A percentile compares a stretch with the other conserved stretches of the same genome.
Evolutionary conservation across 2,888 invertebrate species (phyloP).

Genomic region (Papilio gigon): DNA sequence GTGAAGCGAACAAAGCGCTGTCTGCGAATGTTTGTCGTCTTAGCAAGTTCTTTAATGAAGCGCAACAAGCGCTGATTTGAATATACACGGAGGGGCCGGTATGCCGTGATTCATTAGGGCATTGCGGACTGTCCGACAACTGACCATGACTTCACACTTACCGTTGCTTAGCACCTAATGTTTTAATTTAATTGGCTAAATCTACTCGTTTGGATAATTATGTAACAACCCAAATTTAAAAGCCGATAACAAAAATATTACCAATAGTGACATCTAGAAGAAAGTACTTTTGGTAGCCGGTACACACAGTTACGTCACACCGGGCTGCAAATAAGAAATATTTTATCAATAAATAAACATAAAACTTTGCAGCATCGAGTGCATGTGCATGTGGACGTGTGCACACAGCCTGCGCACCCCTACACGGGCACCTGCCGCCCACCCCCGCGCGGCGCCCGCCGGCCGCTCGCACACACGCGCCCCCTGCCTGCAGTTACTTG

Average conservation of each 20-base stretch:
- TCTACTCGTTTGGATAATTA: neutral
- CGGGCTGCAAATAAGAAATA: conserved; percentile 13
- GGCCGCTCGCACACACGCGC: conserved; percentile 40
- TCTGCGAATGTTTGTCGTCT: conserved; percentile 20
- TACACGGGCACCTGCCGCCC: conserved; percentile 29
- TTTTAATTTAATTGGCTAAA: conserved; percentile 8
- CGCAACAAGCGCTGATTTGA: conserved; percentile 60
- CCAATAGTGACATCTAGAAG: neutral
- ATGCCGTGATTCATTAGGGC: conserved; percentile 66
- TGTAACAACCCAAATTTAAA: too few relatives aligned
- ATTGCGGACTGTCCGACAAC: conserved; percentile 42
- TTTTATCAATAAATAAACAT: conserved; percentile 22
- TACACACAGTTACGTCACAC: neutral
- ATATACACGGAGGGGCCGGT: conserved; percentile 62
- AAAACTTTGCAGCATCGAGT: conserved; percentile 23
- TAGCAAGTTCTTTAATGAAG: conserved; percentile 58
- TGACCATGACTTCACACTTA: neutral
- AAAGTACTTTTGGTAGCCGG: neutral
- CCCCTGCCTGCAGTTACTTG: conserved; percentile 47
- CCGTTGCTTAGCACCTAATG: neutral
- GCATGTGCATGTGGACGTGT: conserved; percentile 22
- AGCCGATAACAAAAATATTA: too few relatives aligned
- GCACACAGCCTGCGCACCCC: conserved; percentile 24
- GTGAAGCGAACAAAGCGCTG: conserved; percentile 24
- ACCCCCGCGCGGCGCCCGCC: conserved; percentile 44